Percentiles rank a stretch among this genome's conserved stretches.
Conservation (phyloP, 2,888 invertebrate genomes). For the Enoplolaimus lenunculus region DNA sequence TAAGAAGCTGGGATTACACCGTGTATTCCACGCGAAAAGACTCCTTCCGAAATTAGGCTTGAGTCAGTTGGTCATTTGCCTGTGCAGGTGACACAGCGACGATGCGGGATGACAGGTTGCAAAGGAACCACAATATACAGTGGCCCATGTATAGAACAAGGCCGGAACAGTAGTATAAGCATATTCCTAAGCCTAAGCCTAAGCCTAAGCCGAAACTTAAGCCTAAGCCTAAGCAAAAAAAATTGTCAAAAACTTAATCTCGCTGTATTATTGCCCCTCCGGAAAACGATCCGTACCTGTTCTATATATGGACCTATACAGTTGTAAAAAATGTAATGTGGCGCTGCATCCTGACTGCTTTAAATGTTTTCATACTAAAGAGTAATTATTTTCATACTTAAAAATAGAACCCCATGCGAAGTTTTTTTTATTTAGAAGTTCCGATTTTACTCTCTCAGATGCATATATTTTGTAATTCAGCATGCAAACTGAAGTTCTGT, state of each 20-base stretch:
- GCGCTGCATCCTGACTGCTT: neutral
- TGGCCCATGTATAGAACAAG: too few species aligned
- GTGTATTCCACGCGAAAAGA: neutral
- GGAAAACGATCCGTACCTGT: too few species aligned
- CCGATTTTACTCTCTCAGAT: neutral
- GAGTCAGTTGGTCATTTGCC: neutral
- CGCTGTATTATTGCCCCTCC: too few species aligned
- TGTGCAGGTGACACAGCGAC: neutral
- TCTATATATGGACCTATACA: too few species aligned
- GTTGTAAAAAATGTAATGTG: neutral
- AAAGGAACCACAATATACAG: neutral
- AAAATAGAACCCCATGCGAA: neutral
- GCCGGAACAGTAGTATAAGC: too few species aligned
- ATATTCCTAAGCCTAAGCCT: too few species aligned
- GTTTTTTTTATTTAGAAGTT: neutral
- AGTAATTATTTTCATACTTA: neutral
- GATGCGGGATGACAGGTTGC: neutral
- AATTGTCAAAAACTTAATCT: too few species aligned
- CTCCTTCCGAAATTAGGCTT: neutral
- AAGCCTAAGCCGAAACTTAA: too few species aligned
- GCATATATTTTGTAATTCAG: too few species aligned
- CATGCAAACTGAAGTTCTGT: too few species aligned
- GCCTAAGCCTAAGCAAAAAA: too few species aligned
- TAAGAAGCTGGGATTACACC: neutral
- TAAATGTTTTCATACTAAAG: neutral